Evolutionary conservation across 2,888 invertebrate genomes (phyloP).

Genomic region (Torymus texanus): DNA sequence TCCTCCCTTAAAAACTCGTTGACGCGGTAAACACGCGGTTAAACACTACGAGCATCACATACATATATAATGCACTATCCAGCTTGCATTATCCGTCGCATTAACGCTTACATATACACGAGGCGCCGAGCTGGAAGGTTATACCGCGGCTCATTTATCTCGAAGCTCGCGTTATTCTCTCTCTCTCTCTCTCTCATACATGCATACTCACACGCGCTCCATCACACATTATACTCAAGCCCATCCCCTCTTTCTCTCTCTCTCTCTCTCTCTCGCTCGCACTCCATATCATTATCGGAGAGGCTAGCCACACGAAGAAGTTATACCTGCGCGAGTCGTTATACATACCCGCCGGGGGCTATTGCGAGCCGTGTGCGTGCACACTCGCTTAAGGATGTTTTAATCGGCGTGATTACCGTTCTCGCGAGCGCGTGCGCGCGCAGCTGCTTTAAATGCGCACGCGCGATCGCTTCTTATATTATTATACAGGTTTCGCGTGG

Average conservation of each 20-base stretch:
- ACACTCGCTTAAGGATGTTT: conserved; percentile 65
- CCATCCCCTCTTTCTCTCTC: no score
- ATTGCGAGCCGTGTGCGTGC: not conserved
- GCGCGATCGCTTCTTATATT: conserved; percentile 55
- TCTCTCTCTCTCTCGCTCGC: no score
- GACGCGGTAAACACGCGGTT: no score
- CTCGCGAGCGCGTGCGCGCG: conserved; percentile 20
- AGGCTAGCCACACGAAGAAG: conserved; percentile 21
- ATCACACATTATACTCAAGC: no score
- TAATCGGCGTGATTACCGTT: conserved; percentile 67
- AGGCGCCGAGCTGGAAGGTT: conserved; percentile 15
- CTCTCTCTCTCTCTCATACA: no score
- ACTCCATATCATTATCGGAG: conserved; percentile 16
- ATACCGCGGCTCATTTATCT: conserved; percentile 12
- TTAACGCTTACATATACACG: not conserved
- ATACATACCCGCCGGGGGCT: conserved; percentile 9
- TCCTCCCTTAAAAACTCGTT: no score
- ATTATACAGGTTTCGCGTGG: conserved; percentile 25
- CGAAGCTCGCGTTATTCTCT: not conserved
- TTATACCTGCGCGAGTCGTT: conserved; percentile 34
- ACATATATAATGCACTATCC: no score
- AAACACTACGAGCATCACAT: not conserved
- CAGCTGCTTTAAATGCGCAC: conserved; percentile 67
- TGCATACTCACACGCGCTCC: no score
- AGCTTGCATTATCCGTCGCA: not conserved